Conservation (phyloP, 2,797 vertebrate species). For the Lycodopsis pacificus region DNA sequence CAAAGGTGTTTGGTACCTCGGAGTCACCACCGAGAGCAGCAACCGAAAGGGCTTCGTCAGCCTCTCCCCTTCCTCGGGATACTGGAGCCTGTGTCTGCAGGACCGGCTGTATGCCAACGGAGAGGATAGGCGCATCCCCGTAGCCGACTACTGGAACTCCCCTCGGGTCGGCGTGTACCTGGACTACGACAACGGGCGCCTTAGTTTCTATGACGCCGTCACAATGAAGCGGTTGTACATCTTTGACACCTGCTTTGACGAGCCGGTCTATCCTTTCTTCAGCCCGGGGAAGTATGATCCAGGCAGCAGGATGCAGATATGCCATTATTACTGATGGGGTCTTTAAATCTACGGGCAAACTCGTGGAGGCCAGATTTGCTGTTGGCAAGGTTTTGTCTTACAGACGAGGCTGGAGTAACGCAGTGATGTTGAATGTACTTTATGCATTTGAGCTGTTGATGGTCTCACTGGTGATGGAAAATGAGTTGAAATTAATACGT, state of each 20-base stretch:
- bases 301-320: slow-evolving; percentile 85
- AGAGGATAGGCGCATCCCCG: slow-evolving; percentile 83
- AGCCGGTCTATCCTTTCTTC: slow-evolving; percentile 86
- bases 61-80: slow-evolving; percentile 82
- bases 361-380: slow-evolving; percentile 6
- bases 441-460: slow-evolving; percentile 36
- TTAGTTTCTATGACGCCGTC: slow-evolving; percentile 86
- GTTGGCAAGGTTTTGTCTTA: slow-evolving; percentile 20
- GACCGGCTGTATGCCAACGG: slow-evolving; percentile 86
- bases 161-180: slow-evolving; percentile 85
- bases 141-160: slow-evolving; percentile 87
- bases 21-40: slow-evolving; percentile 85
- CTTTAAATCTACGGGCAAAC: background rate
- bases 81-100: slow-evolving; percentile 88
- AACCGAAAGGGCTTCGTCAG: slow-evolving; percentile 87
- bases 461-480: slow-evolving; percentile 27
- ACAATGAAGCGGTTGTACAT: slow-evolving; percentile 86
- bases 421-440: slow-evolving; percentile 12
- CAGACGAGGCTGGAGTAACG: slow-evolving; percentile 2
- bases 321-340: slow-evolving; percentile 84
- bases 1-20: slow-evolving; percentile 89
- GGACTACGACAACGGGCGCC: slow-evolving; percentile 85
- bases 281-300: slow-evolving; percentile 88
- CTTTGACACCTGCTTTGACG: slow-evolving; percentile 84
- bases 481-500: slow-evolving; percentile 1